These are phyloP conservation scores for Smutsia gigantea DNA, from an alignment of 2,797 vertebrate genomes.

Conservation along the genomic window DNA sequence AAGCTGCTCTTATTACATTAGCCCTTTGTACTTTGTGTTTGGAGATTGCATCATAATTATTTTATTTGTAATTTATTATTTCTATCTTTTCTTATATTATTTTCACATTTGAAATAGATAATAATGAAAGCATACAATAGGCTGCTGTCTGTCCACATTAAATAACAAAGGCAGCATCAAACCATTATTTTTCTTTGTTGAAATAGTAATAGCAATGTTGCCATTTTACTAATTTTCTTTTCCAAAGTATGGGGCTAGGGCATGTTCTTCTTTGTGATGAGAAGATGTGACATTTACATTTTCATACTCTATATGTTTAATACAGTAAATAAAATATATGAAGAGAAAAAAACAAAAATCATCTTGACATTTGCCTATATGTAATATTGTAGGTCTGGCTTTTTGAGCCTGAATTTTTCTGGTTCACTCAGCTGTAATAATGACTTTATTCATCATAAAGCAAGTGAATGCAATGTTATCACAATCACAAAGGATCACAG, in stretches of 20 bases:
- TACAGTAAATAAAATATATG: background rate
- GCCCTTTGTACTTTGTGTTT: background rate
- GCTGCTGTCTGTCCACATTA: background rate
- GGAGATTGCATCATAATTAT: background rate
- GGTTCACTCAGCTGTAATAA: background rate
- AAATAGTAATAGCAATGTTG: background rate
- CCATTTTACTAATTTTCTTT: background rate
- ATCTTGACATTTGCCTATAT: background rate
- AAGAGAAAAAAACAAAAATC: slow-evolving; percentile 13
- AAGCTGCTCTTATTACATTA: background rate
- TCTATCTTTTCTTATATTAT: background rate
- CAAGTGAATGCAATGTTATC: background rate
- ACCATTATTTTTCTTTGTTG: background rate
- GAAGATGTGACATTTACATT: background rate
- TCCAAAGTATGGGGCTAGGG: background rate
- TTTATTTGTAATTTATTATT: background rate
- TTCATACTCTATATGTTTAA: background rate
- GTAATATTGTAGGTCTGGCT: slow-evolving; percentile 20
- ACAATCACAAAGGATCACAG: slow-evolving; percentile 12
- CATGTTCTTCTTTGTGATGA: background rate
- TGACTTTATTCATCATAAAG: slow-evolving; percentile 35
- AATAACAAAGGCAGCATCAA: background rate
- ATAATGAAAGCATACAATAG: background rate
- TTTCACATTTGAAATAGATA: background rate
- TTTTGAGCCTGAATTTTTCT: background rate